phyloP scores from a whole-genome alignment of 2,797 vertebrate genomes.

The Megaceryle alcyon region DNA sequence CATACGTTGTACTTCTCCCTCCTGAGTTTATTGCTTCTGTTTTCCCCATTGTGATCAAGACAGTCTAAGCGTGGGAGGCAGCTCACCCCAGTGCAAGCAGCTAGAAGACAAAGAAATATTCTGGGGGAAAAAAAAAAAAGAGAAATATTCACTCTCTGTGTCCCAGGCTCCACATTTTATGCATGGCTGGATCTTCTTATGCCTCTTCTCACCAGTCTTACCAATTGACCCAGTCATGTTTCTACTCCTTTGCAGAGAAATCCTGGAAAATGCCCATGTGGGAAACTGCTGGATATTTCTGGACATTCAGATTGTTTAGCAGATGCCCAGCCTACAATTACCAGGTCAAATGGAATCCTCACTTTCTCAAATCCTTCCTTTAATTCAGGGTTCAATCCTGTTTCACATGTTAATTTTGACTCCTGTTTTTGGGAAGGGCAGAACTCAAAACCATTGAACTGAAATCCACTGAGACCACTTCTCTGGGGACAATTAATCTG shows the following conservation, averaged over 20 bases:
- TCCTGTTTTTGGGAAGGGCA: background rate
- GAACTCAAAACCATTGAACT: background rate
- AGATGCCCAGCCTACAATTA: background rate
- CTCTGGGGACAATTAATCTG: background rate
- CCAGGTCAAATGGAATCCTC: background rate
- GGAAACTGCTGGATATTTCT: background rate
- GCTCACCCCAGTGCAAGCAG: background rate
- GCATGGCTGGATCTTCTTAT: background rate
- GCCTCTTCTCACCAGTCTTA: background rate
- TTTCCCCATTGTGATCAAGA: background rate
- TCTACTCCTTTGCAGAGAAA: background rate
- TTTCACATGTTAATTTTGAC: background rate
- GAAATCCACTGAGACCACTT: background rate
- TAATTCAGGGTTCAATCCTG: background rate
- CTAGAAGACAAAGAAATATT: background rate
- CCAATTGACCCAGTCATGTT: background rate
- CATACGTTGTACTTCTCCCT: background rate
- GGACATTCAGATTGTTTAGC: fast-evolving
- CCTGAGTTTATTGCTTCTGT: background rate
- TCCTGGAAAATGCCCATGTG: fast-evolving
- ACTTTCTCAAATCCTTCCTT: background rate
- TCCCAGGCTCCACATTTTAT: fast-evolving
- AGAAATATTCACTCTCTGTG: background rate
- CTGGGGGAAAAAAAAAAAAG: background rate
- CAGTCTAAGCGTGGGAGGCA: background rate